Conservation (phyloP, 2,888 invertebrate genomes). For the Chrysodeixis includens region DNA sequence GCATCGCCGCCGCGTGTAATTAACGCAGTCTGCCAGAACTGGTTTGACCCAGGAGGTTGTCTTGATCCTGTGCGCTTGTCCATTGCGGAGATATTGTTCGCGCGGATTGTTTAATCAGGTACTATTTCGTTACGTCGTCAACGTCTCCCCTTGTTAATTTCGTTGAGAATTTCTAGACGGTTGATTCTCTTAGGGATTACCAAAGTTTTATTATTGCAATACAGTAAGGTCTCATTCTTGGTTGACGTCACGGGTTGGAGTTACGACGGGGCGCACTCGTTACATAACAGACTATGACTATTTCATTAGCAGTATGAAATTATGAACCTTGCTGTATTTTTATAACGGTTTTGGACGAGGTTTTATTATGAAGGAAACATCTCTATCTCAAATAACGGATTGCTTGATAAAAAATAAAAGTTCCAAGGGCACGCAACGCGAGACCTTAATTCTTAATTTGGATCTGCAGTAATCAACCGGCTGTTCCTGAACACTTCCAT, state of each 20-base stretch:
- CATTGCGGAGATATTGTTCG: constrained; percentile 28
- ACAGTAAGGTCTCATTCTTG: constrained; percentile 44
- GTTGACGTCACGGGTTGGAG: constrained; percentile 44
- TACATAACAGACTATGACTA: constrained; percentile 19
- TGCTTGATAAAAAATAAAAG: too few species aligned
- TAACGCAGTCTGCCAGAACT: constrained; percentile 55
- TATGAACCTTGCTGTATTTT: not conserved
- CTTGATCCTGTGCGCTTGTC: constrained; percentile 32
- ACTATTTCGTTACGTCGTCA: constrained; percentile 18
- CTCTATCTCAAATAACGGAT: not conserved
- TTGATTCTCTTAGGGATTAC: constrained; percentile 62
- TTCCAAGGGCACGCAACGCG: too few species aligned
- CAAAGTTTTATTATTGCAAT: constrained; percentile 56
- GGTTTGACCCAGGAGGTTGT: constrained; percentile 60
- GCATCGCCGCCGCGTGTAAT: constrained; percentile 59
- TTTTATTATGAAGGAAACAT: not conserved
- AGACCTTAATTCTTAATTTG: too few species aligned
- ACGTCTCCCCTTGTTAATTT: constrained; percentile 56
- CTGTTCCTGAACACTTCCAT: not conserved
- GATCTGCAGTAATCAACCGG: not conserved
- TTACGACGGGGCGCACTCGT: constrained; percentile 27
- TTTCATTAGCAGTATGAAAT: constrained; percentile 22
- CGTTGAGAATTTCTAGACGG: constrained; percentile 50
- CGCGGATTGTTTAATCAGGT: constrained; percentile 37
- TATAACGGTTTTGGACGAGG: not conserved